These are phyloP conservation scores for Morone chrysops DNA, from an alignment of 2,113 vertebrate species.

Conservation along the genomic window DNA sequence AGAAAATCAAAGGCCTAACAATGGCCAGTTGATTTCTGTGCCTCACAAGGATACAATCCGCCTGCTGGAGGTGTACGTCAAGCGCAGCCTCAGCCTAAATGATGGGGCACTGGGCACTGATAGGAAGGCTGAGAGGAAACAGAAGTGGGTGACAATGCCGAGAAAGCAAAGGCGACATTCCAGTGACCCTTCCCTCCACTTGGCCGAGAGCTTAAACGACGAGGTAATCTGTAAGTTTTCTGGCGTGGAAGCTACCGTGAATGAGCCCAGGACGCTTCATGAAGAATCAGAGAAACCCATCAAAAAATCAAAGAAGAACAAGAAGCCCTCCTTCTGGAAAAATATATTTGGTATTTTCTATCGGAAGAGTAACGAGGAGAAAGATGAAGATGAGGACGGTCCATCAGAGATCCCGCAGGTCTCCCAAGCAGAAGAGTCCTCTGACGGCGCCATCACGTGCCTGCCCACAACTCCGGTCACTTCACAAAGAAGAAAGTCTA, in stretches of 20 bases:
- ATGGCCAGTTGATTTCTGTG: constrained; percentile 77
- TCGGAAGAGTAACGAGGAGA: constrained; percentile 81
- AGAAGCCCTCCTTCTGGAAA: constrained; percentile 83
- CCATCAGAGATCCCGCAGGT: not conserved
- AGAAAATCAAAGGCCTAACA: constrained; percentile 20
- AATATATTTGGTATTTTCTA: constrained; percentile 81
- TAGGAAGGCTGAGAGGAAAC: not conserved
- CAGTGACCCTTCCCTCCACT: constrained; percentile 76
- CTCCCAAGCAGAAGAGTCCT: not conserved
- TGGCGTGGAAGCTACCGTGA: fast-evolving
- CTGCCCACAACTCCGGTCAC: constrained; percentile 21
- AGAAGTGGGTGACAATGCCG: constrained; percentile 67
- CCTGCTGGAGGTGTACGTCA: constrained; percentile 85
- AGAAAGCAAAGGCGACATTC: constrained; percentile 64
- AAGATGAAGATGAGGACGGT: constrained; percentile 78
- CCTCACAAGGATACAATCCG: constrained; percentile 80
- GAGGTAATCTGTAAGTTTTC: not conserved
- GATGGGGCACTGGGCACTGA: constrained; percentile 16
- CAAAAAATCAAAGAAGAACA: constrained; percentile 76
- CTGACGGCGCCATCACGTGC: constrained; percentile 12
- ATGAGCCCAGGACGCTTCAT: not conserved
- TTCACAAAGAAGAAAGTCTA: constrained; percentile 23
- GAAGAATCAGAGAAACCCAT: constrained; percentile 26
- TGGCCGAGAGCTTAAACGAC: not conserved
- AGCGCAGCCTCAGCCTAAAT: constrained; percentile 83